Evolutionary conservation across 2,888 invertebrate genomes (phyloP).

Genomic region (Acanthococcus lagerstroemiae): DNA sequence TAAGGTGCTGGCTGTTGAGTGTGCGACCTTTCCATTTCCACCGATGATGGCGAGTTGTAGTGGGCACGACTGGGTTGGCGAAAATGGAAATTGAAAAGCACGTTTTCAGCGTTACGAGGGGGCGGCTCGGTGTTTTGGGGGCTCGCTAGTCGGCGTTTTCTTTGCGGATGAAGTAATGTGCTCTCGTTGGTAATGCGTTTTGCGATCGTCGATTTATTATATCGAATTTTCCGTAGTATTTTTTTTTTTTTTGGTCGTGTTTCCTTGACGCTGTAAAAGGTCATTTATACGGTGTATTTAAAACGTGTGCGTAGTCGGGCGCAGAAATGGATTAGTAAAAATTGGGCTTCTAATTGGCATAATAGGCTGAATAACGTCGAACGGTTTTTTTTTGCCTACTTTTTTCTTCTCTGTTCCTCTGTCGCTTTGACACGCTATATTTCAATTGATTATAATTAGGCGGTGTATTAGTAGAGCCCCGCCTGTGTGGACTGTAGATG

Average conservation of each 20-base stretch:
- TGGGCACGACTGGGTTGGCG: too few relatives aligned
- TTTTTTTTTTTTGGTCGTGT: not conserved
- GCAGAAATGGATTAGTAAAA: slow-evolving; percentile 5
- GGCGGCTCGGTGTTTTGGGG: too few relatives aligned
- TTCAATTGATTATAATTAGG: slow-evolving; percentile 25
- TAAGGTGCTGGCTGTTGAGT: too few relatives aligned
- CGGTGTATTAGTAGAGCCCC: not conserved
- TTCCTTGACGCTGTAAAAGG: not conserved
- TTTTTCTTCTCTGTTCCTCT: not conserved
- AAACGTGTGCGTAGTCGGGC: not conserved
- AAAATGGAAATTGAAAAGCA: too few relatives aligned
- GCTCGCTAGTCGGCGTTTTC: too few relatives aligned
- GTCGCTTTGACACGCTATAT: slow-evolving; percentile 24
- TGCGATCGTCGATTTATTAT: too few relatives aligned
- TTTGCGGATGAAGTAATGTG: too few relatives aligned
- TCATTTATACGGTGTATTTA: not conserved
- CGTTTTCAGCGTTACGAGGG: too few relatives aligned
- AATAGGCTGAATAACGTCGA: slow-evolving; percentile 17
- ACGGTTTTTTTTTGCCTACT: not conserved
- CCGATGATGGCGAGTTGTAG: too few relatives aligned
- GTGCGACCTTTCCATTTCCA: too few relatives aligned
- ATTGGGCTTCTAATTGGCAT: slow-evolving; percentile 22
- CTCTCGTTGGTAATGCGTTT: too few relatives aligned
- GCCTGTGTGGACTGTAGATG: not conserved
- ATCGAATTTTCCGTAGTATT: too few relatives aligned